Percentiles rank a stretch among this genome's conserved stretches.
Evolutionary conservation across 2,113 vertebrate genomes (phyloP).

Genomic region (Typhlomys cinereus): DNA sequence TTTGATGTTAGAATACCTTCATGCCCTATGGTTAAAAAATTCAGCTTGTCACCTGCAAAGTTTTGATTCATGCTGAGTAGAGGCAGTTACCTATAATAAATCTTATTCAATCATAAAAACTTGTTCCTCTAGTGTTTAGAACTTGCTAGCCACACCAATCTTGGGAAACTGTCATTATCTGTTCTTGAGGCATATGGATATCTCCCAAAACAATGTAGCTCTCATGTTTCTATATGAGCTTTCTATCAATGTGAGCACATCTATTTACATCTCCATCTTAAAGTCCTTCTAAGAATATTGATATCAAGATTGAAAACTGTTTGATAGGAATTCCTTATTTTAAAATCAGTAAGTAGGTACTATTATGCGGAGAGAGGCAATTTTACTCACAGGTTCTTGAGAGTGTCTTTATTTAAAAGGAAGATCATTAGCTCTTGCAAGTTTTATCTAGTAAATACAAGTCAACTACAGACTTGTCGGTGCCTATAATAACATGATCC

Average conservation of each 20-base stretch:
- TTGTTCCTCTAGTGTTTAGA: not conserved
- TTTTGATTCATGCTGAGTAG: not conserved
- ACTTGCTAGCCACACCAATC: not conserved
- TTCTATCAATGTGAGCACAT: not conserved
- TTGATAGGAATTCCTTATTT: conserved; percentile 10
- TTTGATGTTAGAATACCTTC: not conserved
- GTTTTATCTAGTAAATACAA: not conserved
- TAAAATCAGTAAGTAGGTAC: conserved; percentile 11
- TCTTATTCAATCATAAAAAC: not conserved
- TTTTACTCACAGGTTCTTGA: conserved; percentile 21
- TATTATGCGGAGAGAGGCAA: not conserved
- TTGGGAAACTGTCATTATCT: not conserved
- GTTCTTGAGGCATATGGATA: not conserved
- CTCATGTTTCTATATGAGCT: not conserved
- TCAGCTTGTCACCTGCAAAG: not conserved
- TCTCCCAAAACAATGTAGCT: not conserved
- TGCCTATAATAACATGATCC: conserved; percentile 25
- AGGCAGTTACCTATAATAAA: not conserved
- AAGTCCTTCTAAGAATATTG: not conserved
- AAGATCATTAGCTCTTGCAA: not conserved
- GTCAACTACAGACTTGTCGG: not conserved
- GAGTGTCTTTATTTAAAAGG: not conserved
- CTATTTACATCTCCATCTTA: not conserved
- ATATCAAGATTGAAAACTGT: not conserved
- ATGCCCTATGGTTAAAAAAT: not conserved